Base-by-base conservation (phyloP, 2,888 invertebrate genomes). In the Tortrix viridana region DNA sequence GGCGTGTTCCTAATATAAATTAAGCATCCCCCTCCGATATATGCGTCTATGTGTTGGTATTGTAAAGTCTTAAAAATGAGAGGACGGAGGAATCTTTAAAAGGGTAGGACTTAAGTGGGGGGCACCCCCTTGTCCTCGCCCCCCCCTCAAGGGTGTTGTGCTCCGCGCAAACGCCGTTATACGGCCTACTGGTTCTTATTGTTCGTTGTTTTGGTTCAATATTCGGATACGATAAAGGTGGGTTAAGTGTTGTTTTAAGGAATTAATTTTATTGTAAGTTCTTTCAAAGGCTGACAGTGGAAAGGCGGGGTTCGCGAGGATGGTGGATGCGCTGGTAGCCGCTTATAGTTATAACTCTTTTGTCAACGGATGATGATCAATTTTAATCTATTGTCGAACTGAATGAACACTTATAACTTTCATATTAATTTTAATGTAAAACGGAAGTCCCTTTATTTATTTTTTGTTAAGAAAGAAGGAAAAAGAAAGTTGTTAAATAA, bases 61-160 rank as follows among this genome's bases (percentile, higher is more conserved):
- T 90, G 89, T 89, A 88, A 89, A 90, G 89, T 90, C 92, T 92
- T 91, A 92, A 92, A 92, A 91, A 92, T 90, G 88, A 89, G 86
- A 89, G 88, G 88, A 88, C 89, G 86, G 82, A 74, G 87, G 87
- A 90, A 91, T 91, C 91, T 91, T 91, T 91, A 85, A 91, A 89
- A 90, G 92, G 92, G 91, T 91, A 91, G 86, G 89, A 86, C 88
- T 91, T 88, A 87, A 88, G 86, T 80, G 85, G 88, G 81, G 80
- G 84, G 73, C 60, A 66, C 73, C 75, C 74, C 85, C 81, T 73
- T 76, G 77, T 76, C 77, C 79, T 76, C 71, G 67, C 69, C 72
- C 73, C 80, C 79, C 73, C 68, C 32, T 67, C 69, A 65, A 71
- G 82, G 83, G 84, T 81, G 82, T 76, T 75, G 79, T 77, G 79